These are phyloP conservation scores for Lepidochrysops patricia DNA, from an alignment of 2,888 invertebrate genomes.

Conservation along the genomic window DNA sequence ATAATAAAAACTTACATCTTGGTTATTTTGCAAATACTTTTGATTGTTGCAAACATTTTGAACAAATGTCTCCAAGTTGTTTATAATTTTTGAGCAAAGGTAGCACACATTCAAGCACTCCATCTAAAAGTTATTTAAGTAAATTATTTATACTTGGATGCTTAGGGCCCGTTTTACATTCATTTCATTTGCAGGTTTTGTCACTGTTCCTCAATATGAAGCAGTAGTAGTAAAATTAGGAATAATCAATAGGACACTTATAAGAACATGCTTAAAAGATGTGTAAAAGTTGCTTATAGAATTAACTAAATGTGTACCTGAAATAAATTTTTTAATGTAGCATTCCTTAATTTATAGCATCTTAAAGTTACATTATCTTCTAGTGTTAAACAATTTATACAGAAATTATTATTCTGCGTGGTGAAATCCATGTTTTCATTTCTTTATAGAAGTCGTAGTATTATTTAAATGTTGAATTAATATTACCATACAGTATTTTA, in stretches of 20 bases:
- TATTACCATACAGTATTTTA: no score
- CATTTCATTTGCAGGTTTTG: no score
- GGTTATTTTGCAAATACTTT: constrained; percentile 39
- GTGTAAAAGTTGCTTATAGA: no score
- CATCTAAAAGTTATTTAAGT: constrained; percentile 34
- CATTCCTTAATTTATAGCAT: constrained; percentile 34
- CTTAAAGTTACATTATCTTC: constrained; percentile 31
- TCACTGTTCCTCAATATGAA: no score
- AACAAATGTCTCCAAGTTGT: constrained; percentile 44
- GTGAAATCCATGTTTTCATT: neutral
- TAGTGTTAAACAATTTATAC: constrained; percentile 41
- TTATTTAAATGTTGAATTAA: no score
- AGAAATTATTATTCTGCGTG: constrained; percentile 22
- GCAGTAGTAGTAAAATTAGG: no score
- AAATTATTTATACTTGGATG: no score
- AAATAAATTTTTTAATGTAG: constrained; percentile 39
- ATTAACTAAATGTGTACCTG: no score
- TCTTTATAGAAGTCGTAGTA: neutral
- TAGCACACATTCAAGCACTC: constrained; percentile 41
- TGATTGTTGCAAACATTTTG: constrained; percentile 51
- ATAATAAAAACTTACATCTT: constrained; percentile 37
- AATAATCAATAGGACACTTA: no score
- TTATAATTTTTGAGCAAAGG: constrained; percentile 41
- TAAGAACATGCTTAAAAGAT: no score
- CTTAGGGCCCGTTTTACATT: no score